Evolutionary conservation across 2,113 vertebrate genomes (phyloP).

Genomic region (Aviceda subcristata): DNA sequence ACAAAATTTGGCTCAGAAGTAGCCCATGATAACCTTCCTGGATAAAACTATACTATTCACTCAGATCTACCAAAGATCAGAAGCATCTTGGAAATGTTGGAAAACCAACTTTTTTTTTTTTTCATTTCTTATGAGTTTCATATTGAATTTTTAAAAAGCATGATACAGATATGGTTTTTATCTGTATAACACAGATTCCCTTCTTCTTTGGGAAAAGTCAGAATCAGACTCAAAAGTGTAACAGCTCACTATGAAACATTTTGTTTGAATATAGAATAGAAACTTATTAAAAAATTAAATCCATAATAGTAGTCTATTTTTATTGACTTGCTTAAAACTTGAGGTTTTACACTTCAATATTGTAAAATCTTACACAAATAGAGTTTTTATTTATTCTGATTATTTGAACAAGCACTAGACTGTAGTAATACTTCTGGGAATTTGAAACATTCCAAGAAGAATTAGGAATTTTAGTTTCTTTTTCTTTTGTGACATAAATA

Average conservation of each 20-base stretch:
- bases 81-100: not conserved
- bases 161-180: not conserved
- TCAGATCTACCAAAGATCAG: not conserved
- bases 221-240: not conserved
- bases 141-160: not conserved
- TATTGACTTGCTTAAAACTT: not conserved
- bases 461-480: not conserved
- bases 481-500: not conserved
- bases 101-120: not conserved
- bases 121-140: not conserved
- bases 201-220: not conserved
- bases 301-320: not conserved
- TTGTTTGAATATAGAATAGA: not conserved
- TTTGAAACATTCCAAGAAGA: not conserved
- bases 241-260: not conserved
- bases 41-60: not conserved
- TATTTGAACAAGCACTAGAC: not conserved
- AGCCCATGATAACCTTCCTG: not conserved
- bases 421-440: not conserved
- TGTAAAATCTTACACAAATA: not conserved
- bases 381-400: not conserved
- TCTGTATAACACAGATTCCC: accelerated
- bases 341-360: not conserved
- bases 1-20: not conserved
- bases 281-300: not conserved